Evolutionary conservation across 2,113 vertebrate genomes (phyloP), one percentile per base, ranked within the genome.

Genomic region (Xiphophorus couchianus): DNA sequence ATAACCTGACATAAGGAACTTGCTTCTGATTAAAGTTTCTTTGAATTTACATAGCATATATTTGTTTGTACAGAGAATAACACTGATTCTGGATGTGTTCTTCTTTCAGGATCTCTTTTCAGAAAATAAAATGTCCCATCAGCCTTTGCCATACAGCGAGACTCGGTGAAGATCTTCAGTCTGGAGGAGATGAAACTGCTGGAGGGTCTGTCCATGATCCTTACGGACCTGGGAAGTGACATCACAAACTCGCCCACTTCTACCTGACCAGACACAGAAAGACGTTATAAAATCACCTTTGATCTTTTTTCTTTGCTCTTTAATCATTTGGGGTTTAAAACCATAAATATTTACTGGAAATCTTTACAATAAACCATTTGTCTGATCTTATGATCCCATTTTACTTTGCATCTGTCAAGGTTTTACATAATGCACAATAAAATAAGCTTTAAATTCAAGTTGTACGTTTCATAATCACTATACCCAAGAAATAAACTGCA

Each of bases 171-270:
- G 0, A 3, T 22, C 70, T 72, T 62, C 70, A 72, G 70, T 3
- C 9, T 22, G 70, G 70, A 44, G 70, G 70, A 72, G 70, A 72
- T 17, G 35, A 72, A 29, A 1, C 58, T 0, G 58, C 35, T 3
- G 35, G 58, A 42, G 4, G 2, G 10, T 15, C 58, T 12, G 29
- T 60, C 1, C 5, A 9, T 27, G 35, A 70, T 10, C 11, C 33
- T 13, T 62, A 25, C 14, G 70, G 70, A 44, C 70, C 70, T 25
- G 70, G 70, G 28, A 72, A 72, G 27, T 72, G 70, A 72, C 7
- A 5, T 42, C 35, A 42, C 1, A 37, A 27, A 54, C 4, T 7
- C 1, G 13, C 69, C 22, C 19, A 44, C 25, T 39, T 27, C 33
- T 39, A 8, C 0, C 22, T 27, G 64, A 39, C 64, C 33, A 65